phyloP scores from a whole-genome alignment of 2,797 vertebrate species.

The Sebastes umbrosus region DNA sequence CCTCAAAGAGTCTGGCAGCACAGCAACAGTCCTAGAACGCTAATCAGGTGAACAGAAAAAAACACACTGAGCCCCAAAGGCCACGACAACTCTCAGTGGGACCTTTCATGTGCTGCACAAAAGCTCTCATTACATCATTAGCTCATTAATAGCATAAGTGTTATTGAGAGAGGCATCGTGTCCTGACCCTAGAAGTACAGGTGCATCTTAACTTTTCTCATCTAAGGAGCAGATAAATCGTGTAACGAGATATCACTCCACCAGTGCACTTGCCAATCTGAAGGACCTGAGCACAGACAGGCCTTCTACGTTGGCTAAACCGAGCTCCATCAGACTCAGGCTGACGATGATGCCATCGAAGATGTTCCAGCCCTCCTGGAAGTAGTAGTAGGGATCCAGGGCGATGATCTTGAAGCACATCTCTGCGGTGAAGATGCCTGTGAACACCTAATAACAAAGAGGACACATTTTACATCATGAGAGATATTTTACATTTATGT shows the following conservation, averaged over 20 bases:
- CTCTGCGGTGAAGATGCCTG: slow-evolving; percentile 97
- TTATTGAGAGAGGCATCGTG: neutral
- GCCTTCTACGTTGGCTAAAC: slow-evolving; percentile 93
- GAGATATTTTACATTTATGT: neutral
- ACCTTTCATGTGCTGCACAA: neutral
- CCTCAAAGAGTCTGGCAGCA: neutral
- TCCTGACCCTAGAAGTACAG: neutral
- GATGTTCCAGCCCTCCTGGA: slow-evolving; percentile 98
- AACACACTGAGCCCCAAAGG: slow-evolving; percentile 5
- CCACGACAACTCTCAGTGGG: neutral
- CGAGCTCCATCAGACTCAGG: slow-evolving; percentile 97
- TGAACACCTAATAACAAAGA: slow-evolving; percentile 87
- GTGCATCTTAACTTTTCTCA: neutral
- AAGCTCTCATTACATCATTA: slow-evolving; percentile 29
- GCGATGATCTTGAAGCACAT: slow-evolving; percentile 98
- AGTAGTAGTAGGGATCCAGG: slow-evolving; percentile 97
- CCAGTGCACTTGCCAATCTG: slow-evolving; percentile 87
- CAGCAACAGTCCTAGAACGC: neutral
- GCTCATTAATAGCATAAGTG: slow-evolving; percentile 3
- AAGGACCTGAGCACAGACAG: slow-evolving; percentile 97
- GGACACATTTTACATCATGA: neutral
- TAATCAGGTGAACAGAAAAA: slow-evolving; percentile 11
- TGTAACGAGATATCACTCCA: neutral
- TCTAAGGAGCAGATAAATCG: neutral
- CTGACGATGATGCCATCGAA: slow-evolving; percentile 97